These are phyloP conservation scores for Sinocyclocheilus grahami DNA, from an alignment of 2,113 vertebrate genomes.

Conservation along the genomic window DNA sequence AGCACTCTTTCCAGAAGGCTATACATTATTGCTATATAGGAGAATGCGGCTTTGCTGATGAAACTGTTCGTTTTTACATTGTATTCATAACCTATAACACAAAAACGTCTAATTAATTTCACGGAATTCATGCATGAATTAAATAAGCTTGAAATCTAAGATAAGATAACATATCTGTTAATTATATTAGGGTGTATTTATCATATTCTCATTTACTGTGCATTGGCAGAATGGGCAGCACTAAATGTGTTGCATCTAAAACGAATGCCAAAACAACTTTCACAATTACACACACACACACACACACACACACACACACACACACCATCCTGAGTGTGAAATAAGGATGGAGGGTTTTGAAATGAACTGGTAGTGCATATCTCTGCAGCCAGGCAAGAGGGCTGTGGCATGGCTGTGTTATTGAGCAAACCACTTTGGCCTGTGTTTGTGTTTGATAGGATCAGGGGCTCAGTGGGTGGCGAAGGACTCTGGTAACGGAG, in stretches of 20 bases:
- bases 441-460: conserved; percentile 62
- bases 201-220: background rate
- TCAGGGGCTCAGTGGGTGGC: conserved; percentile 60
- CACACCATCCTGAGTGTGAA: background rate
- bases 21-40: background rate
- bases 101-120: background rate
- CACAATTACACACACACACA: background rate
- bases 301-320: too few relatives aligned
- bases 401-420: conserved; percentile 53
- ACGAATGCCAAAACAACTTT: background rate
- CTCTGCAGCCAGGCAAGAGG: conserved; percentile 39
- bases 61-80: too few relatives aligned
- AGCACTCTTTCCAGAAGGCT: background rate
- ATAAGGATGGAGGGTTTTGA: conserved; percentile 6
- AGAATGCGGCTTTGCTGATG: background rate
- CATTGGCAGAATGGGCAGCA: background rate
- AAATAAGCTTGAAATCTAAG: background rate
- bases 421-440: conserved; percentile 57
- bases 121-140: background rate
- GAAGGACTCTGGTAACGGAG: conserved; percentile 49
- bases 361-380: conserved; percentile 36
- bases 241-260: background rate
- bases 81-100: background rate
- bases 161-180: background rate
- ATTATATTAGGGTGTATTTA: background rate